Evolutionary conservation across 1,140 invertebrate genomes (phyloP).

Genomic region (Metopolophium dirhodum): DNA sequence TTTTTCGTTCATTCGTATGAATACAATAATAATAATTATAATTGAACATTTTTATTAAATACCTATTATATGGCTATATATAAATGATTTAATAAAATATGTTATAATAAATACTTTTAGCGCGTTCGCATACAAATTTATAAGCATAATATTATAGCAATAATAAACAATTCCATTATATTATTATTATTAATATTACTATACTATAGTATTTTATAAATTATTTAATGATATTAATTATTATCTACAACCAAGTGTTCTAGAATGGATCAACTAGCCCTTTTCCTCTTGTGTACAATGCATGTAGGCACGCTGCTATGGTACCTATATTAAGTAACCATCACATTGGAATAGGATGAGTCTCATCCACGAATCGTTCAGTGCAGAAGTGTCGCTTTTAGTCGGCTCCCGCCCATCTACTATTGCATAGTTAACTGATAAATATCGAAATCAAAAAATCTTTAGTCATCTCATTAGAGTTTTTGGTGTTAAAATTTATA

Average conservation of each 20-base stretch:
- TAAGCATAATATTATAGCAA: neutral
- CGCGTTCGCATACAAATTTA: neutral
- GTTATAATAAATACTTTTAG: neutral
- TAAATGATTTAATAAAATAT: neutral
- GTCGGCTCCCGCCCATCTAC: neutral
- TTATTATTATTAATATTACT: constrained; percentile 27
- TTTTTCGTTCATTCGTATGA: constrained; percentile 5
- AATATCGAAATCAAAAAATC: neutral
- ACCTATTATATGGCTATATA: neutral
- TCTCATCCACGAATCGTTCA: neutral
- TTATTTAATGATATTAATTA: neutral
- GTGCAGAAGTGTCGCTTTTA: neutral
- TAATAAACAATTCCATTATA: constrained; percentile 33
- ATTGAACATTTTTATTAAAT: neutral
- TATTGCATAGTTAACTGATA: neutral
- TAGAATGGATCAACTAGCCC: neutral
- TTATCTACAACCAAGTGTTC: neutral
- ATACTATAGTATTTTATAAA: constrained; percentile 23
- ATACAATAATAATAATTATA: neutral
- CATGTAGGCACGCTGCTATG: neutral
- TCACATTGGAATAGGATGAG: neutral
- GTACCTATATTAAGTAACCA: neutral
- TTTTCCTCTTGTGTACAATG: neutral
- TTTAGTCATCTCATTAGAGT: constrained; percentile 9
- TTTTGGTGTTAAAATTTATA: constrained; percentile 12